Evolutionary conservation across 2,888 invertebrate genomes (phyloP).

Genomic region (Mimas tiliae): DNA sequence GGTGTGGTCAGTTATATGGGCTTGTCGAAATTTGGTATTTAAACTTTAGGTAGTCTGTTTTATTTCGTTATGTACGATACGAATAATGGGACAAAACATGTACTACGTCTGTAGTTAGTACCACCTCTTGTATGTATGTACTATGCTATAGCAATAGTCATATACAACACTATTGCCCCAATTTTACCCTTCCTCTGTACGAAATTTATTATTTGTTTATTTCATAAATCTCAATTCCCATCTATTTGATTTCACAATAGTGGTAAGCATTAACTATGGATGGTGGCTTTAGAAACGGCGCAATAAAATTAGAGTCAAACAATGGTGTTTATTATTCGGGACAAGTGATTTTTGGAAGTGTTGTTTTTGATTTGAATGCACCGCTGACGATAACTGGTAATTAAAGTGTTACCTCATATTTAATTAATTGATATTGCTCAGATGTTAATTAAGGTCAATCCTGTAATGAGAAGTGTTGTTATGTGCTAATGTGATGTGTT

Average conservation of each 20-base stretch:
- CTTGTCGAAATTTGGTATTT: no score
- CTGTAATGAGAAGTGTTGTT: background rate
- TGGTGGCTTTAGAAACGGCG: constrained; percentile 48
- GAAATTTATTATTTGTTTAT: background rate
- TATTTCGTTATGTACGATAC: no score
- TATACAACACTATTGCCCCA: no score
- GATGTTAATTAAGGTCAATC: background rate
- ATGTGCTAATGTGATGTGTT: no score
- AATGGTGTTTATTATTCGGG: constrained; percentile 62
- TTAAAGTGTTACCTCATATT: constrained; percentile 20
- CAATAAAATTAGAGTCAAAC: constrained; percentile 53
- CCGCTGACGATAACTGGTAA: constrained; percentile 56
- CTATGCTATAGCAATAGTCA: no score
- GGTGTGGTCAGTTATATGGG: no score
- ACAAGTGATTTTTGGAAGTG: constrained; percentile 55
- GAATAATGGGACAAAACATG: no score
- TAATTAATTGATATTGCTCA: background rate
- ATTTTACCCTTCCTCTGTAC: no score
- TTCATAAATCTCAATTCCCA: background rate
- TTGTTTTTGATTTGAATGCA: constrained; percentile 52
- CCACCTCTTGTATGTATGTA: no score
- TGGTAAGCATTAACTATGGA: constrained; percentile 34
- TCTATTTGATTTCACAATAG: background rate
- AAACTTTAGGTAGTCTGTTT: no score
- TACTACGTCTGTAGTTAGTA: no score